Evolutionary conservation across 2,888 invertebrate species (phyloP), one percentile per base, ranked within the genome.

Genomic region (Brassicogethes aeneus): DNA sequence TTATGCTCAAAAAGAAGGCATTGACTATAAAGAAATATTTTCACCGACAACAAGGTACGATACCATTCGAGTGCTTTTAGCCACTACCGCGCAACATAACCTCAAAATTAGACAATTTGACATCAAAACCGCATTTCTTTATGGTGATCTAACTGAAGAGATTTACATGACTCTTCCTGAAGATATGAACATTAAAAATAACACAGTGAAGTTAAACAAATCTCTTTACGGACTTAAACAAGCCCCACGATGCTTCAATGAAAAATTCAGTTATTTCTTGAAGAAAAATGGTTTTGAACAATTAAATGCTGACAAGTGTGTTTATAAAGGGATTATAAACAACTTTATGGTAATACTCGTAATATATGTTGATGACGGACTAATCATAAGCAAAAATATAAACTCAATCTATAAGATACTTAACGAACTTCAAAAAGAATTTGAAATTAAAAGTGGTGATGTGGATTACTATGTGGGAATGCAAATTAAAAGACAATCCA

Each of bases 241-340:
- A n/a, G n/a, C n/a, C n/a, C n/a, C n/a, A n/a, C n/a, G n/a, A n/a
- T n/a, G n/a, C n/a, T n/a, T n/a, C n/a, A 57, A 62, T 42, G 39
- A 48, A 17, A 45, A 44, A 12, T 57, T 63, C 40, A 41, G 47
- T 39, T 52, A 52, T 14, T 57, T 54, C 37, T 36, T 60, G 5
- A 41, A 46, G 2, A 54, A 45, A 16, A 49, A 51, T 30, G 45
- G 54, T 16, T 50, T 61, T 17, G 40, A 52, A 31, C 41, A 50
- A 15, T 54, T 47, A 30, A 29, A 46, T 15, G 47, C 49, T n/a
- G 60, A 63, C 14, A n/a, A 10, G 5, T n/a, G n/a, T n/a, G 23
- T n/a, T n/a, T n/a, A n/a, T n/a, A n/a, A n/a, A n/a, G n/a, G n/a
- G n/a, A n/a, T n/a, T n/a, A n/a, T n/a, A n/a, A n/a, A n/a, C n/a